Conservation (phyloP, 2,797 vertebrate genomes). For the Propithecus perrieri region DNA sequence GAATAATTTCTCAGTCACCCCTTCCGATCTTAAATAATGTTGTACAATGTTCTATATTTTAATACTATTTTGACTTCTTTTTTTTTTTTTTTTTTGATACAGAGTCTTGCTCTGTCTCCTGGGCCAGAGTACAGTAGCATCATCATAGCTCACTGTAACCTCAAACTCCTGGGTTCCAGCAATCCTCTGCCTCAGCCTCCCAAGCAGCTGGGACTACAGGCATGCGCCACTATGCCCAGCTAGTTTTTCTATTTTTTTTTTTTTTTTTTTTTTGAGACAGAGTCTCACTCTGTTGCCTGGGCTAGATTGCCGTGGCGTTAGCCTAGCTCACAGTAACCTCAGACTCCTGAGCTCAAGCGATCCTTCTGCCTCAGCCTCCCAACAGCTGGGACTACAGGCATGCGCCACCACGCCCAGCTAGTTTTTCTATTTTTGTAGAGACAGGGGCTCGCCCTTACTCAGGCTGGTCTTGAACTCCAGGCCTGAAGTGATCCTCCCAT, state of each 20-base stretch:
- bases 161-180: not conserved
- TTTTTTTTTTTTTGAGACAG: too few species aligned
- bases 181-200: not conserved
- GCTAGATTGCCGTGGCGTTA: too few species aligned
- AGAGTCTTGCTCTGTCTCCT: not conserved
- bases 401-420: not conserved
- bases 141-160: not conserved
- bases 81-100: not conserved
- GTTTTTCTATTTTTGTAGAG: not conserved
- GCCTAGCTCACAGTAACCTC: not conserved
- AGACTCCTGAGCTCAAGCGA: not conserved
- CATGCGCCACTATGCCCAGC: rapidly evolving
- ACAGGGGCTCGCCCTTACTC: not conserved
- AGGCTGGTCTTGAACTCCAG: not conserved
- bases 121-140: not conserved
- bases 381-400: not conserved
- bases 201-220: not conserved
- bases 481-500: not conserved
- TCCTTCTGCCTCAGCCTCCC: not conserved
- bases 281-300: too few species aligned
- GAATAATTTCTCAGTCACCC: not conserved
- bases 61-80: not conserved
- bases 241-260: not conserved
- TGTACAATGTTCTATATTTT: not conserved
- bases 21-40: not conserved